Conservation (phyloP, 2,888 invertebrate species). For the Xestia rhomboidea region DNA sequence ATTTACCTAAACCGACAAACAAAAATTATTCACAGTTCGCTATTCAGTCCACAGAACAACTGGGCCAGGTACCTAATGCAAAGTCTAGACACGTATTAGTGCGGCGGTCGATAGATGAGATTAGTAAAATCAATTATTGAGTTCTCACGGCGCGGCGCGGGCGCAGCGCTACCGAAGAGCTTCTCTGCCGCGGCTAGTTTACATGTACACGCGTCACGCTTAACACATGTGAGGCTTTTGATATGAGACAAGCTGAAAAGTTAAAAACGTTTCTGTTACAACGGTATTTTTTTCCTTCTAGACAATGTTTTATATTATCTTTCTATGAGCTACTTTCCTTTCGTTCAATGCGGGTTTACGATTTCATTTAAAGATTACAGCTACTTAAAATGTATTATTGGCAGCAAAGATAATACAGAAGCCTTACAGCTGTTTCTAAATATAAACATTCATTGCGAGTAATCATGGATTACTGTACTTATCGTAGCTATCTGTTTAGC, state of each 20-base stretch:
- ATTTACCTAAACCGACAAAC: slow-evolving; percentile 2
- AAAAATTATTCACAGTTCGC: slow-evolving; percentile 9
- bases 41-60: slow-evolving; percentile 39
- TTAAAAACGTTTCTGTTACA: not conserved
- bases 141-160: slow-evolving; percentile 83
- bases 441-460: slow-evolving; percentile 34
- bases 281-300: not conserved
- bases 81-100: slow-evolving; percentile 80
- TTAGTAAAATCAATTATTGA: slow-evolving; percentile 86
- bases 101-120: slow-evolving; percentile 80
- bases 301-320: not conserved
- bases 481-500: slow-evolving; percentile 31
- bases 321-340: not conserved
- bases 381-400: slow-evolving; percentile 3
- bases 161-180: slow-evolving; percentile 66
- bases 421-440: slow-evolving; percentile 41
- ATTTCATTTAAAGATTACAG: slow-evolving; percentile 39
- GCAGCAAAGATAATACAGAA: slow-evolving; percentile 23
- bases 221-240: slow-evolving; percentile 51
- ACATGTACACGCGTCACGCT: slow-evolving; percentile 46
- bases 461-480: slow-evolving; percentile 40
- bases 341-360: slow-evolving; percentile 1
- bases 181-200: slow-evolving; percentile 56
- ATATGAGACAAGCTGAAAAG: not conserved
- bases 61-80: slow-evolving; percentile 66